These are phyloP conservation scores for Aphelenchoides avenae DNA, from an alignment of 1,140 invertebrate species.

Conservation along the genomic window DNA sequence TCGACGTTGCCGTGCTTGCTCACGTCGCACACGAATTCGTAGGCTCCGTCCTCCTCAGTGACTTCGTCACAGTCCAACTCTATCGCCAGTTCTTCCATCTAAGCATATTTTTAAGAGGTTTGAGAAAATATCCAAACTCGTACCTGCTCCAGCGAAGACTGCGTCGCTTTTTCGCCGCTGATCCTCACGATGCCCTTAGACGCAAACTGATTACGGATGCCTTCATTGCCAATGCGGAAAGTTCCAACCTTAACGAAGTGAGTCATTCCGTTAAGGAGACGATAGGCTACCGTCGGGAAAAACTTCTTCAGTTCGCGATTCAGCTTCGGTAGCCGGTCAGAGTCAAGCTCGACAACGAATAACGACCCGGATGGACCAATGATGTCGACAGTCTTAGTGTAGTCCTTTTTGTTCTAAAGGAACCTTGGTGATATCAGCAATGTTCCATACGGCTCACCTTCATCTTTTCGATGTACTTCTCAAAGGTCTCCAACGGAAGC, in stretches of 20 bases:
- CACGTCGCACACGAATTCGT: slow-evolving; percentile 37
- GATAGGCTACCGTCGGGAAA: too few species aligned
- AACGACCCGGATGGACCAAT: slow-evolving; percentile 47
- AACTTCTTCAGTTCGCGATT: slow-evolving; percentile 24
- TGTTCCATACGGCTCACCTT: slow-evolving; percentile 31
- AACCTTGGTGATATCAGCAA: slow-evolving; percentile 1
- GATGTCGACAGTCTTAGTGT: slow-evolving; percentile 35
- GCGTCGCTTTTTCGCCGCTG: slow-evolving; percentile 18
- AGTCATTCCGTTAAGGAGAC: too few species aligned
- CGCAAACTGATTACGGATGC: slow-evolving; percentile 27
- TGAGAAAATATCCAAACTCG: not conserved
- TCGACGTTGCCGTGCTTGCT: slow-evolving; percentile 35
- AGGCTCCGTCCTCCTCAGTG: slow-evolving; percentile 36
- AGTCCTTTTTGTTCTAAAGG: slow-evolving; percentile 50
- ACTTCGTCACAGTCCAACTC: slow-evolving; percentile 55
- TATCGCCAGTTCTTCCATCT: slow-evolving; percentile 46
- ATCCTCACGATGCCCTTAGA: too few species aligned
- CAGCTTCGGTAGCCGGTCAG: too few species aligned
- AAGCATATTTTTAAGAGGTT: slow-evolving; percentile 13
- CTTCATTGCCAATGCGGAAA: slow-evolving; percentile 35
- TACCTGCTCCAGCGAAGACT: slow-evolving; percentile 38
- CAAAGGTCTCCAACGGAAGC: slow-evolving; percentile 52
- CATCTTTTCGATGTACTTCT: slow-evolving; percentile 42
- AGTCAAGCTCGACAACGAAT: slow-evolving; percentile 48
- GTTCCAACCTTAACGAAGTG: slow-evolving; percentile 40